Conservation (phyloP, 2,888 invertebrate species). For the Willowsia nigromaculata region DNA sequence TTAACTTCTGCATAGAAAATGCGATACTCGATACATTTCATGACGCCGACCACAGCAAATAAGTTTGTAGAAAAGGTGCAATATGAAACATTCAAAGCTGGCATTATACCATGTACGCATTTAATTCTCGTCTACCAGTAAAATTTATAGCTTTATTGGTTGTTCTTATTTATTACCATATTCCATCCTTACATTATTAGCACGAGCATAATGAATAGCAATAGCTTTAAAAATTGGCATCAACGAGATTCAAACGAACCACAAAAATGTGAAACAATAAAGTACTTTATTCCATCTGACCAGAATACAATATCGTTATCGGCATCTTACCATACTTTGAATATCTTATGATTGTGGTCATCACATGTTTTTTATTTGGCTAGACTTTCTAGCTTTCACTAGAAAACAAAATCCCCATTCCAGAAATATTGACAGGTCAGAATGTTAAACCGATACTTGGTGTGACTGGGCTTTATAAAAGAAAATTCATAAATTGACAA, state of each 20-base stretch:
- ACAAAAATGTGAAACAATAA: neutral
- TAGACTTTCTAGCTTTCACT: no score
- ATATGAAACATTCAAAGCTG: no score
- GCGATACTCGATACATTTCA: no score
- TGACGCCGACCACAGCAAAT: no score
- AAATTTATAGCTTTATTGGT: slow-evolving; percentile 5
- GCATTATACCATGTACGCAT: no score
- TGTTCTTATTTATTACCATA: no score
- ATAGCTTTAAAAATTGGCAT: neutral
- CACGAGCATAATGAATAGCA: neutral
- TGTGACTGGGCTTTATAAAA: no score
- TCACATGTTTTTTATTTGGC: neutral
- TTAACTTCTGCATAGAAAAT: neutral
- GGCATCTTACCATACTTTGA: neutral
- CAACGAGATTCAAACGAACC: neutral
- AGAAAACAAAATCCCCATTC: no score
- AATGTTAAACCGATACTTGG: no score
- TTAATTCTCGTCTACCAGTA: no score
- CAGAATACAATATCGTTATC: no score
- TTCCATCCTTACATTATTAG: neutral
- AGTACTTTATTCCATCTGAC: no score
- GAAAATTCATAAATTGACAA: neutral
- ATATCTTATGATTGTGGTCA: neutral
- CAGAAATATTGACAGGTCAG: neutral
- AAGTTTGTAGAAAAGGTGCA: neutral